phyloP scores from a whole-genome alignment of 23 tunicate genomes.

The Diplosoma virens region DNA sequence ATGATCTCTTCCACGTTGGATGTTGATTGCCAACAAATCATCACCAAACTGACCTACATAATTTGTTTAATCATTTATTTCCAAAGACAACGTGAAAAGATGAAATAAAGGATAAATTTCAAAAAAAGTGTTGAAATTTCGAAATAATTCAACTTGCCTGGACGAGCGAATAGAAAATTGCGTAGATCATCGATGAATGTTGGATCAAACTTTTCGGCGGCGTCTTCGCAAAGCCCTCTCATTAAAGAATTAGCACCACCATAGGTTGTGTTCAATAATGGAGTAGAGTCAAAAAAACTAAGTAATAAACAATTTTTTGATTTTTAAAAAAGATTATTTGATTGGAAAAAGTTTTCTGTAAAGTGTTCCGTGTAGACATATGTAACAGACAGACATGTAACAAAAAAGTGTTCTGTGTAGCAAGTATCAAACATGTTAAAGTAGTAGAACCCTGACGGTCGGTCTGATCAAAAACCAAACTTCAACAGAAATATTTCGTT shows the following conservation, averaged over 20 bases:
- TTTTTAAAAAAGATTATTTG: too few species aligned
- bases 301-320: too few species aligned
- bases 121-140: neutral
- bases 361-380: too few species aligned
- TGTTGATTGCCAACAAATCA: conserved; percentile 59
- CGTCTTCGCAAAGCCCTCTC: conserved; percentile 49
- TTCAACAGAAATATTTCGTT: too few species aligned
- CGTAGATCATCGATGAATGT: conserved; percentile 40
- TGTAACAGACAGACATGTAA: too few species aligned
- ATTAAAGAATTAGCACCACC: conserved; percentile 52
- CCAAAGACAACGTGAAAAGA: neutral
- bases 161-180: conserved; percentile 49
- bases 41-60: conserved; percentile 36
- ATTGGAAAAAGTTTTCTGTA: too few species aligned
- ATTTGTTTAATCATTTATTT: neutral
- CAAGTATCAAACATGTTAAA: too few species aligned
- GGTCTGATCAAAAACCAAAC: too few species aligned
- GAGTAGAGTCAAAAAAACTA: conserved; percentile 48
- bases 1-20: conserved; percentile 77
- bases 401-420: too few species aligned
- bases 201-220: conserved; percentile 44
- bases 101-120: too few species aligned
- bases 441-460: too few species aligned
- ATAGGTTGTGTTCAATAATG: neutral
- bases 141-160: too few species aligned